phyloP scores from a whole-genome alignment of 2,113 vertebrate species.

The Anoura caudifer region DNA sequence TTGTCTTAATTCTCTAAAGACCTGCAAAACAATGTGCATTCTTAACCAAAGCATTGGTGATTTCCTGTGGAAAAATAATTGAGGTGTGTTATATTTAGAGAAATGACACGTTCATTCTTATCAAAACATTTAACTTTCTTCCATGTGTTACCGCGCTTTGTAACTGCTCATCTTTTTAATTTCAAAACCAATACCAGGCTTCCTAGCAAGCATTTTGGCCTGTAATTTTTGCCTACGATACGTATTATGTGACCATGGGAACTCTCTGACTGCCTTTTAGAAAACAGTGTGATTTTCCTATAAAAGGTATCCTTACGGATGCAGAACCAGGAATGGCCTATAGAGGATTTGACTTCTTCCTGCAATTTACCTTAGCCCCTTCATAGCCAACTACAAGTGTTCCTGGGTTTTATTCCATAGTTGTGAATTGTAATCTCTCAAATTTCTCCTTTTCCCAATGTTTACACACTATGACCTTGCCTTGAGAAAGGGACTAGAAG shows the following conservation, averaged over 20 bases:
- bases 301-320: neutral
- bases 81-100: neutral
- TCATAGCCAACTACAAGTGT: neutral
- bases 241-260: neutral
- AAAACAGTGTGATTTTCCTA: slow-evolving; percentile 1
- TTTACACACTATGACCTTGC: neutral
- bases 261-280: neutral
- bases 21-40: neutral
- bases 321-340: neutral
- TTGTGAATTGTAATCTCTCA: neutral
- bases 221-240: neutral
- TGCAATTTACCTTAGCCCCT: neutral
- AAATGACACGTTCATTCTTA: neutral
- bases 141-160: neutral
- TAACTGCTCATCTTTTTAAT: neutral
- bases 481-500: neutral
- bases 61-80: neutral
- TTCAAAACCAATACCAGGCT: slow-evolving; percentile 4
- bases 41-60: neutral
- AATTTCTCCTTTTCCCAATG: neutral
- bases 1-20: neutral
- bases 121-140: slow-evolving; percentile 26
- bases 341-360: neutral
- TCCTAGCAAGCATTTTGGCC: neutral
- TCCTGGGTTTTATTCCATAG: neutral